Percentiles rank a stretch among this genome's conserved stretches.
phyloP scores from a whole-genome alignment of 1,140 invertebrate genomes.

The Neodiprion pinetum region DNA sequence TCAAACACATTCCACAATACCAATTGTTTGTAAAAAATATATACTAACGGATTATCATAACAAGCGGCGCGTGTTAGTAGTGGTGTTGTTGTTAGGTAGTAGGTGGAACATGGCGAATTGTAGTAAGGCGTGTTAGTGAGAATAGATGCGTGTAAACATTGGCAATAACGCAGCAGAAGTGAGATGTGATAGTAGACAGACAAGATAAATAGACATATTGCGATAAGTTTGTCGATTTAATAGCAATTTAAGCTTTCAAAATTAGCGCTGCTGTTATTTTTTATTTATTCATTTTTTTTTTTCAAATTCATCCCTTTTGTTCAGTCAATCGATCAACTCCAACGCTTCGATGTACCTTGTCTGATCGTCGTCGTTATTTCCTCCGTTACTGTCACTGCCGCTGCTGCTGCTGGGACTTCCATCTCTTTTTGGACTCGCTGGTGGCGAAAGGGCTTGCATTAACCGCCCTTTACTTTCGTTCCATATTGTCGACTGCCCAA shows the following conservation, averaged over 20 bases:
- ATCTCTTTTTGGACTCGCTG: slow-evolving; percentile 72
- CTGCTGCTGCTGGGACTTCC: slow-evolving; percentile 57
- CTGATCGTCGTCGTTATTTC: slow-evolving; percentile 55
- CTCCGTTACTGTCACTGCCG: slow-evolving; percentile 54
- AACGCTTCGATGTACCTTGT: slow-evolving; percentile 51
- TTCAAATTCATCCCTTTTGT: too few species aligned
- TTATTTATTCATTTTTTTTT: too few species aligned
- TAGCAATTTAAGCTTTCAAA: too few species aligned
- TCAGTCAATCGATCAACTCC: slow-evolving; percentile 39
- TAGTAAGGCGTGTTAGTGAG: not conserved
- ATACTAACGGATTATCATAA: not conserved
- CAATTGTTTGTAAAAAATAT: not conserved
- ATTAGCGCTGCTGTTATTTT: too few species aligned
- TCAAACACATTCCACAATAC: not conserved
- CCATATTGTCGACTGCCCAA: slow-evolving; percentile 79
- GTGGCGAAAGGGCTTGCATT: slow-evolving; percentile 88
- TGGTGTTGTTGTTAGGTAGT: not conserved
- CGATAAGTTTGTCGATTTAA: too few species aligned
- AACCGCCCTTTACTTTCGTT: slow-evolving; percentile 88
- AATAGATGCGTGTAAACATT: not conserved
- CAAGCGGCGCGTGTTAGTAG: not conserved
- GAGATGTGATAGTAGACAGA: too few species aligned
- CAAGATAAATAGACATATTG: too few species aligned
- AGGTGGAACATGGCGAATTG: not conserved
- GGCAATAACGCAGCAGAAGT: not conserved